Evolutionary conservation across 2,113 vertebrate genomes (phyloP).

Genomic region (Pica pica): DNA sequence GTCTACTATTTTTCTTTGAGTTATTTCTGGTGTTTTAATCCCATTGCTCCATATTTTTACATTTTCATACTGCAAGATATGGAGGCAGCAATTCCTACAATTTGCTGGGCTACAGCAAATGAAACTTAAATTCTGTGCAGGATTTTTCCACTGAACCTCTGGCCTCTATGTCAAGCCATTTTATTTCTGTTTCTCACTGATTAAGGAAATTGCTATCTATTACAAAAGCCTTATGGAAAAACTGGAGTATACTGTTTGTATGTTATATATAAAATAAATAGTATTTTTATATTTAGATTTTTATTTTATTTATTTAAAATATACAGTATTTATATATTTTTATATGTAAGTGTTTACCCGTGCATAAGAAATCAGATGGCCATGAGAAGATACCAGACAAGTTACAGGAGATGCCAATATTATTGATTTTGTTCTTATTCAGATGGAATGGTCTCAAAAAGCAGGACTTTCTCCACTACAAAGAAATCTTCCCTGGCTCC

Average conservation of each 20-base stretch:
- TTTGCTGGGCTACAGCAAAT: neutral
- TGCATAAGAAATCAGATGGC: neutral
- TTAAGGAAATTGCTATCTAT: neutral
- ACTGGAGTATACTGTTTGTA: neutral
- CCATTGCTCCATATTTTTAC: neutral
- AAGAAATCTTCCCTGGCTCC: neutral
- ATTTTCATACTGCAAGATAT: neutral
- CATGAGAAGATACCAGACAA: neutral
- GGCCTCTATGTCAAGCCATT: neutral
- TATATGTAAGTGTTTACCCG: neutral
- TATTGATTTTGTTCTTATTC: neutral
- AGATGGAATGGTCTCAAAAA: neutral
- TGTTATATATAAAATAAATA: neutral
- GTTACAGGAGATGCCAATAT: neutral
- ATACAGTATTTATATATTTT: neutral
- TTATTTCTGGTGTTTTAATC: neutral
- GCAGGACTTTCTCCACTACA: neutral
- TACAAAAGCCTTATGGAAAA: neutral
- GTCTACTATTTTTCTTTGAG: neutral
- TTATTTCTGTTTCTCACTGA: neutral
- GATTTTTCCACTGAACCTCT: neutral
- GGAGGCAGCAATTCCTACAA: neutral
- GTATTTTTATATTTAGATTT: neutral
- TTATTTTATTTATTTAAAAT: neutral
- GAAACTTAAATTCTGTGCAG: neutral